phyloP scores from a whole-genome alignment of 2,797 vertebrate genomes.

The Enteromius anoplus region DNA sequence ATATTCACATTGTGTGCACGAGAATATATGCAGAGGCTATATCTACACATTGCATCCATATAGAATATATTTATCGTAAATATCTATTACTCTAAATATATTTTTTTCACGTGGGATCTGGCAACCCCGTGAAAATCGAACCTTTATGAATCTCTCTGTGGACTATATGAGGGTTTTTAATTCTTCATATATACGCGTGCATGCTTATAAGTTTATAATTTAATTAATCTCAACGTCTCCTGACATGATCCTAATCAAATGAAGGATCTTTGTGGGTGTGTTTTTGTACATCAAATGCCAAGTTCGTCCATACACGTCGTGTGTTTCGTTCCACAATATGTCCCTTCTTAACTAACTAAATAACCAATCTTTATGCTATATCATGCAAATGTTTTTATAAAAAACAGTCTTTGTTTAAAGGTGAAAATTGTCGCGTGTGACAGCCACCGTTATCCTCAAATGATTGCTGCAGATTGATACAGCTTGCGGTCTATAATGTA shows the following conservation, averaged over 20 bases:
- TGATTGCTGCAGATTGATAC: neutral
- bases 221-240: neutral
- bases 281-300: neutral
- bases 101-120: neutral
- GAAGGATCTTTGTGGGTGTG: neutral
- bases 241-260: neutral
- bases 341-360: neutral
- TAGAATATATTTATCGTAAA: neutral
- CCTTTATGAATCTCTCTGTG: neutral
- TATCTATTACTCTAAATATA: neutral
- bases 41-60: neutral
- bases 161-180: neutral
- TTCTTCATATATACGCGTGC: neutral
- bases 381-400: neutral
- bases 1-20: neutral
- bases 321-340: neutral
- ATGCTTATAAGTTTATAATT: neutral
- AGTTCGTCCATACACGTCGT: neutral
- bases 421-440: neutral
- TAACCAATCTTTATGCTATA: neutral
- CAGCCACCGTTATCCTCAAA: neutral
- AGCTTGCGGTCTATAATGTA: neutral
- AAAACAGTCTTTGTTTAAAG: neutral
- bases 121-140: neutral
- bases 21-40: neutral